A percentile compares a stretch with the other conserved stretches of the same genome.
These are phyloP conservation scores for Mycteria americana DNA, from an alignment of 2,797 vertebrate genomes.

Conservation along the genomic window DNA sequence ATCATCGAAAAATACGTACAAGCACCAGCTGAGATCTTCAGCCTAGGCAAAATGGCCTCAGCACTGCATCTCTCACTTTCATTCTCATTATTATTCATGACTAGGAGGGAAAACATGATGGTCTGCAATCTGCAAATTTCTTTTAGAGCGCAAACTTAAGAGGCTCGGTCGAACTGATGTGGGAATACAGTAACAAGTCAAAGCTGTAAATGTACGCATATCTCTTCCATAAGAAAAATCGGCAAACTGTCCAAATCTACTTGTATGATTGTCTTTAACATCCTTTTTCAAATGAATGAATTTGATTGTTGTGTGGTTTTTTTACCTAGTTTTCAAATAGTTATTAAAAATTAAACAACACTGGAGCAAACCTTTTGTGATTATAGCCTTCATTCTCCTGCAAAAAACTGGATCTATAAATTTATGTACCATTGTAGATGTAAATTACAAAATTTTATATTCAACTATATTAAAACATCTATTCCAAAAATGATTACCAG, in stretches of 20 bases:
- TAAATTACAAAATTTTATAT: conserved; percentile 87
- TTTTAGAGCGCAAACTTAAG: conserved; percentile 62
- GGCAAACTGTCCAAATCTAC: conserved; percentile 55
- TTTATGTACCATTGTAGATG: conserved; percentile 83
- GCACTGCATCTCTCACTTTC: conserved; percentile 46
- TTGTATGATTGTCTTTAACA: conserved; percentile 72
- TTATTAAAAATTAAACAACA: conserved; percentile 83
- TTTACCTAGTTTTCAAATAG: conserved; percentile 74
- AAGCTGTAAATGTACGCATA: not conserved
- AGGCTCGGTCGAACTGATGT: conserved; percentile 16
- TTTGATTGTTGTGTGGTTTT: conserved; percentile 60
- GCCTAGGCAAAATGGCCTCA: conserved; percentile 57
- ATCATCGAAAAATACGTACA: conserved; percentile 51
- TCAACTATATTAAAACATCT: conserved; percentile 86
- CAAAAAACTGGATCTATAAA: conserved; percentile 83
- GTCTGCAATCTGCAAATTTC: conserved; percentile 71
- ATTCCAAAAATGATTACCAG: conserved; percentile 98
- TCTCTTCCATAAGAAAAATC: not conserved
- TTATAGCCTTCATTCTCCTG: conserved; percentile 75
- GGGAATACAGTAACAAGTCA: conserved; percentile 51
- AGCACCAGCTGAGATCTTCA: conserved; percentile 54
- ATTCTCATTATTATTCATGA: conserved; percentile 65
- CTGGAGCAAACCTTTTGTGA: conserved; percentile 76
- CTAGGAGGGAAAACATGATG: conserved; percentile 52
- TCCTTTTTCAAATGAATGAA: conserved; percentile 69